A percentile compares a stretch with the other conserved stretches of the same genome.
Conservation (phyloP, 2,113 vertebrate species). For the Neotragus pygmaeus region DNA sequence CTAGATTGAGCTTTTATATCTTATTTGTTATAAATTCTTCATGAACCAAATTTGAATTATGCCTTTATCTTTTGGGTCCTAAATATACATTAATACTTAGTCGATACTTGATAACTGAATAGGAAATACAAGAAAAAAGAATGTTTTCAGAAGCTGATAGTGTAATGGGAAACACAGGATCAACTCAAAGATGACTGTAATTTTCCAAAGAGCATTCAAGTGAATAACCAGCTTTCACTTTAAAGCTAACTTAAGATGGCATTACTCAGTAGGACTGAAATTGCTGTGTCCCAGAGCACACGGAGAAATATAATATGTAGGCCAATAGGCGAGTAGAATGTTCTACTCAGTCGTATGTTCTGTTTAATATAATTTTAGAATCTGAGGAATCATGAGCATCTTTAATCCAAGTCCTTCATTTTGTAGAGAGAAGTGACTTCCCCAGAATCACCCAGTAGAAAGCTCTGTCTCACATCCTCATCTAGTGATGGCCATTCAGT, state of each 20-base stretch:
- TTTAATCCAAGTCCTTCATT: neutral
- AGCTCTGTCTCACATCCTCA: neutral
- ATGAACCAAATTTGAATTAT: neutral
- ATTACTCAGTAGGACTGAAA: neutral
- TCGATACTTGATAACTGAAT: neutral
- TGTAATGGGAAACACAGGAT: neutral
- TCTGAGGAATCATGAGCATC: neutral
- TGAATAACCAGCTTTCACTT: neutral
- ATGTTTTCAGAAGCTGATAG: neutral
- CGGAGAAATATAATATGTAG: neutral
- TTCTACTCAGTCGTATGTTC: neutral
- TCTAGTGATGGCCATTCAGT: neutral
- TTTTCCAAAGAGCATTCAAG: conserved; percentile 21
- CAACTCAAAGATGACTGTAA: conserved; percentile 2
- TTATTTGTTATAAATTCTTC: neutral
- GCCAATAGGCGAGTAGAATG: accelerated
- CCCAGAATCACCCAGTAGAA: neutral
- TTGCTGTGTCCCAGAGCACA: neutral
- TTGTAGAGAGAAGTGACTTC: neutral
- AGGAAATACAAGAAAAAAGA: neutral
- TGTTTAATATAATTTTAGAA: neutral
- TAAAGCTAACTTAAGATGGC: neutral
- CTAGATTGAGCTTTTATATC: neutral
- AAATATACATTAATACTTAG: neutral
- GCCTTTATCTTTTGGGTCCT: neutral